Evolutionary conservation across 2,113 vertebrate species (phyloP).

Genomic region (Petroica traversi): DNA sequence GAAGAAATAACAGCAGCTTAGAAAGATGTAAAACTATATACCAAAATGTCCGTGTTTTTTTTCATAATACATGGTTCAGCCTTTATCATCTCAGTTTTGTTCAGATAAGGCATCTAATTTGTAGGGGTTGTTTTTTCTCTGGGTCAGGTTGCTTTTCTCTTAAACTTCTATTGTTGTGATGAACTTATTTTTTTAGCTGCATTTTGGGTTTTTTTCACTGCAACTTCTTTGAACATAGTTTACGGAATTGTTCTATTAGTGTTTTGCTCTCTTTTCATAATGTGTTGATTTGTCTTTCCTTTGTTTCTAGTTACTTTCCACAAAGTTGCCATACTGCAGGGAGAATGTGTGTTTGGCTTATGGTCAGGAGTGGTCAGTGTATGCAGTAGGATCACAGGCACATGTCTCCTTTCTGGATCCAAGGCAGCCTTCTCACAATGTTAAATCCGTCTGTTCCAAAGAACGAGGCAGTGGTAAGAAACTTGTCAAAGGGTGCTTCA

Average conservation of each 20-base stretch:
- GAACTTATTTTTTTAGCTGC: neutral
- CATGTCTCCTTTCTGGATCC: slow-evolving; percentile 97
- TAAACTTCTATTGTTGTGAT: neutral
- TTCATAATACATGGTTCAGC: neutral
- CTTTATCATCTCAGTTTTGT: neutral
- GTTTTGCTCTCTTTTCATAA: neutral
- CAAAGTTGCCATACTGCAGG: slow-evolving; percentile 93
- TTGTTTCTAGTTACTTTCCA: slow-evolving; percentile 86
- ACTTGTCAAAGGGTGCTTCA: neutral
- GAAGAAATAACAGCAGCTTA: neutral
- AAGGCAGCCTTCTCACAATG: slow-evolving; percentile 86
- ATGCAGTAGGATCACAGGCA: slow-evolving; percentile 95
- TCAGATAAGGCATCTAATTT: neutral
- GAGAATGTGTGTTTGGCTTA: slow-evolving; percentile 97
- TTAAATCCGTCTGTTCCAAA: slow-evolving; percentile 91
- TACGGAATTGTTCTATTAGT: neutral
- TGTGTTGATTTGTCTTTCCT: neutral
- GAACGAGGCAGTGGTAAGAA: slow-evolving; percentile 93
- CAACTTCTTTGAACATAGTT: neutral
- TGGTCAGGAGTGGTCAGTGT: slow-evolving; percentile 95
- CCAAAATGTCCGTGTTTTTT: neutral
- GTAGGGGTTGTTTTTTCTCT: neutral
- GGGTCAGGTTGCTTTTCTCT: neutral
- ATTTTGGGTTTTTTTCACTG: neutral
- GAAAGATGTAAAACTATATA: neutral